Evolutionary conservation across 2,888 invertebrate genomes (phyloP), one percentile per base, ranked within the genome.

Genomic region (Synergus japonicus): DNA sequence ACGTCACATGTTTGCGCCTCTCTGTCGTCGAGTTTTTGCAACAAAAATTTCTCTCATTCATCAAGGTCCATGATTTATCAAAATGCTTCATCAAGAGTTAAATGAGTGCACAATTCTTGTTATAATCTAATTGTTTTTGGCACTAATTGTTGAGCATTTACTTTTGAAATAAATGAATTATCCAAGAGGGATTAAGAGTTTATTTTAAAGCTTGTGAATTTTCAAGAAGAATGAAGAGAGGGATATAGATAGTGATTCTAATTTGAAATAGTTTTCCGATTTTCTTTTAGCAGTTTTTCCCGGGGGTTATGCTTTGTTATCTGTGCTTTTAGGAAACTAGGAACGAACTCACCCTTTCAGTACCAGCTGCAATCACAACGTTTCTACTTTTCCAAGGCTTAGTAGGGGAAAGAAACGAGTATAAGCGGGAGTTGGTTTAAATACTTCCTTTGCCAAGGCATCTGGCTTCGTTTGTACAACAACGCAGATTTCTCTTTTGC

Each of bases 401-500:
- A 29, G 12, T 29, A 15, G 49, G 8, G 60, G n/a, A 44, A 58
- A n/a, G 54, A 44, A 63, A 79, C 49, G 58, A 54, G 43, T 44
- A 76, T 37, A 79, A 60, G 46, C 41, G 58, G 69, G 81, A 81
- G 78, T 77, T 58, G 63, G 82, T 58, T 82, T 82, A 81, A 84
- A 84, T 83, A 84, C 83, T 84, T 84, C 78, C 80, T 76, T 78
- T 80, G 77, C 44, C 78, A 44, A 78, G 82, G 77, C 73, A 81
- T 83, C 79, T 79, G 76, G 81, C 69, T 81, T 82, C 79, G 81
- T 82, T 83, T 83, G 80, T 77, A 81, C 77, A 79, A 80, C 81
- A 83, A 79, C 79, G 78, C 81, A 83, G 83, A 82, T 84, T 84
- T 83, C 82, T 79, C 76, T 82, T 85, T 85, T 85, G 81, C 81